phyloP scores from a whole-genome alignment of 2,113 vertebrate genomes.

The Scopus umbretta region DNA sequence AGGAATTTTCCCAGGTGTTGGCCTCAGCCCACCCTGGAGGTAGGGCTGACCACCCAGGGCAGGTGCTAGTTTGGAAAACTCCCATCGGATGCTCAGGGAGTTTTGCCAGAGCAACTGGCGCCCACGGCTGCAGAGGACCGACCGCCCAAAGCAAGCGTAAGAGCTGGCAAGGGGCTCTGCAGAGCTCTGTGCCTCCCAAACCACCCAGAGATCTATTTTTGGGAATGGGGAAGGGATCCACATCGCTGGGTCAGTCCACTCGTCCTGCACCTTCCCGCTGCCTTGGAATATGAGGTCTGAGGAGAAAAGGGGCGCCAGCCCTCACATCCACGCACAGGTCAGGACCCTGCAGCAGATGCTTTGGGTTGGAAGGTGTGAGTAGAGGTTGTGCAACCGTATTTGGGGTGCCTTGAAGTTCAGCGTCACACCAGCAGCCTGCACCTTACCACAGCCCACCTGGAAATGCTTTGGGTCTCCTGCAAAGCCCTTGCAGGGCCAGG shows the following conservation, averaged over 20 bases:
- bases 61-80: background rate
- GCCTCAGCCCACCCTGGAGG: background rate
- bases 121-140: background rate
- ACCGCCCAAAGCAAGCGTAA: background rate
- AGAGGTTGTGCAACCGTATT: too few species aligned
- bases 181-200: background rate
- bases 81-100: rapidly evolving
- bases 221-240: background rate
- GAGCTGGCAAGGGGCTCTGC: background rate
- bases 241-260: too few species aligned
- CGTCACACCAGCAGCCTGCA: background rate
- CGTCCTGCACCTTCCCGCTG: background rate
- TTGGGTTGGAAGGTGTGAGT: background rate
- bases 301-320: background rate
- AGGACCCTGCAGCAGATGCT: background rate
- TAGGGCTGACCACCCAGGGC: background rate
- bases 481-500: background rate
- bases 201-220: rapidly evolving
- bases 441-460: background rate
- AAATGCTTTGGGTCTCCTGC: background rate
- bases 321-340: rapidly evolving
- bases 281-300: background rate
- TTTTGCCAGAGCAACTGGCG: background rate
- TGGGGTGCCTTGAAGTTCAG: background rate
- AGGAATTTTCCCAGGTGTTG: background rate